Conservation (phyloP, 1,140 invertebrate genomes). For the Atta colombica region DNA sequence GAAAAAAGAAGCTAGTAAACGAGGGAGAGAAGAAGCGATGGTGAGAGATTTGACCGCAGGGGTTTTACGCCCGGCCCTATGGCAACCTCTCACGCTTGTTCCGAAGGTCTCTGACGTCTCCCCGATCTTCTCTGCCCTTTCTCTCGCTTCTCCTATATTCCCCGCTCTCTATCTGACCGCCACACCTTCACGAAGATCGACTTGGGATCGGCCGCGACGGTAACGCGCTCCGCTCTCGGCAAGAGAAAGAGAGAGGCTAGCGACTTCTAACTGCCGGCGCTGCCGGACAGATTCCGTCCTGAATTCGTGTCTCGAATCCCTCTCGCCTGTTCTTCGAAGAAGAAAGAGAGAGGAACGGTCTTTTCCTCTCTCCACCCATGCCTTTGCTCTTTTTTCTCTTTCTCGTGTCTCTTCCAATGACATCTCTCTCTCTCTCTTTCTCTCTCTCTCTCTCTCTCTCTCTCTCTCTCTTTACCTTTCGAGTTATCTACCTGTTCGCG, state of each 20-base stretch:
- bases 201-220: slow-evolving; percentile 58
- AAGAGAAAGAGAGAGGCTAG: slow-evolving; percentile 59
- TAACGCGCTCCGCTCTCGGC: slow-evolving; percentile 62
- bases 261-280: slow-evolving; percentile 70
- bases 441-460: neutral
- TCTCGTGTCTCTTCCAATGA: slow-evolving; percentile 23
- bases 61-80: slow-evolving; percentile 45
- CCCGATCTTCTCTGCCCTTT: slow-evolving; percentile 62
- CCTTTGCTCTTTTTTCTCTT: slow-evolving; percentile 30
- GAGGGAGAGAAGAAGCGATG: neutral
- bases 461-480: neutral
- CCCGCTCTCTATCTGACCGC: slow-evolving; percentile 62
- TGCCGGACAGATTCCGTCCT: slow-evolving; percentile 79
- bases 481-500: slow-evolving; percentile 4
- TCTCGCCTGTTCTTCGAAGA: slow-evolving; percentile 58
- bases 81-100: slow-evolving; percentile 52
- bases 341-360: slow-evolving; percentile 64
- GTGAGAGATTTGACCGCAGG: slow-evolving; percentile 27
- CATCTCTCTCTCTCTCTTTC: neutral
- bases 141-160: slow-evolving; percentile 31
- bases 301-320: slow-evolving; percentile 76
- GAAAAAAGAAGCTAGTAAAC: neutral
- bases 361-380: slow-evolving; percentile 5
- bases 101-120: slow-evolving; percentile 63
- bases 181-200: slow-evolving; percentile 72